Conservation (phyloP, 2,888 invertebrate genomes). For the Heteromyza rotundicornis region DNA sequence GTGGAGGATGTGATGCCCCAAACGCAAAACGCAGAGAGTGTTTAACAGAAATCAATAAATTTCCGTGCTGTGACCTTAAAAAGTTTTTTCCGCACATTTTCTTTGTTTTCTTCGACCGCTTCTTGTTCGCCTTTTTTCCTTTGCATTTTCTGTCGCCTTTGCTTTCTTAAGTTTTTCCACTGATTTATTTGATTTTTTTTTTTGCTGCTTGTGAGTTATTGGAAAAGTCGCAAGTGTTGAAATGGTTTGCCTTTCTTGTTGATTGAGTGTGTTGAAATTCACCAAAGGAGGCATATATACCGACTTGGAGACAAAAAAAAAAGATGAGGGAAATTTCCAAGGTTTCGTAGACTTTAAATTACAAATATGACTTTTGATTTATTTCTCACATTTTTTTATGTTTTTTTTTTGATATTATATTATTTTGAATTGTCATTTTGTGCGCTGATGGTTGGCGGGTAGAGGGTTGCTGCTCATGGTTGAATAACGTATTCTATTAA, state of each 20-base stretch:
- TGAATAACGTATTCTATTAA: too few species aligned
- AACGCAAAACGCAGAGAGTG: not conserved
- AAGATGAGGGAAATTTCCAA: not conserved
- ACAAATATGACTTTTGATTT: constrained; percentile 11
- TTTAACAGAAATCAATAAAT: constrained; percentile 19
- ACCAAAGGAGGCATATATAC: too few species aligned
- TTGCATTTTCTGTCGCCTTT: not conserved
- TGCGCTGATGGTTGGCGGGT: too few species aligned
- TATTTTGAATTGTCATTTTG: too few species aligned
- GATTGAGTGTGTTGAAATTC: constrained; percentile 11
- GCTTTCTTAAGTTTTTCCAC: not conserved
- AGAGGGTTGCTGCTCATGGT: too few species aligned
- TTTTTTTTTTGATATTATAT: too few species aligned
- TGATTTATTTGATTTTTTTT: constrained; percentile 9
- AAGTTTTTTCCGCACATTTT: too few species aligned
- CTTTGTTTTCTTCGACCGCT: too few species aligned
- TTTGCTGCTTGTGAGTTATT: constrained; percentile 5
- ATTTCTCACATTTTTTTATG: not conserved
- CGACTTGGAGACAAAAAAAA: too few species aligned
- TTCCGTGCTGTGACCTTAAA: constrained; percentile 12
- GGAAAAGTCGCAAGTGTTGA: constrained; percentile 9
- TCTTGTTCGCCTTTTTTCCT: not conserved
- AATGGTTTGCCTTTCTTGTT: not conserved
- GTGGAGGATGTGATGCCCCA: not conserved
- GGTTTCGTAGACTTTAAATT: not conserved